Evolutionary conservation across 1,140 invertebrate species (phyloP).

Genomic region (Euwallacea fornicatus): DNA sequence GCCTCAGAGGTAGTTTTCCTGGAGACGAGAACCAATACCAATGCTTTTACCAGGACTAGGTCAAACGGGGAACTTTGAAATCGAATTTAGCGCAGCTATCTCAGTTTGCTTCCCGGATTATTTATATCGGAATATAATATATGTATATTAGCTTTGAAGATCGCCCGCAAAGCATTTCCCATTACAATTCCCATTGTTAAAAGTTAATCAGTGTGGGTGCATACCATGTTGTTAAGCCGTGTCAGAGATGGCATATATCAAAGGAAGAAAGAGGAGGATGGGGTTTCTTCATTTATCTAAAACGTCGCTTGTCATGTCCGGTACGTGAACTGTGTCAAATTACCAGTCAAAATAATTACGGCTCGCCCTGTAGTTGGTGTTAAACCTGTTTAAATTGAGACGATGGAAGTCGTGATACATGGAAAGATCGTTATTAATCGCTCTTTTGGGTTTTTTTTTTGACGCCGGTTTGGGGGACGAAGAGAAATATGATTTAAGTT

Average conservation of each 20-base stretch:
- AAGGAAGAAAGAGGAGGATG: conserved; percentile 8
- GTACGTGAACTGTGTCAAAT: conserved; percentile 23
- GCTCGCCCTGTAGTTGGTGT: neutral
- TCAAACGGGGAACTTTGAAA: neutral
- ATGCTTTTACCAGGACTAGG: neutral
- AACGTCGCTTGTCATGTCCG: conserved; percentile 21
- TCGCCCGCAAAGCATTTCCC: neutral
- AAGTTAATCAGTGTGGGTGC: conserved; percentile 6
- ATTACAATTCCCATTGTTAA: neutral
- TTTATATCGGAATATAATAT: neutral
- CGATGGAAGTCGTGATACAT: neutral
- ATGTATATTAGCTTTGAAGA: neutral
- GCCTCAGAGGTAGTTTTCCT: neutral
- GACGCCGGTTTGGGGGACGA: no score
- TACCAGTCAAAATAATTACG: conserved; percentile 27
- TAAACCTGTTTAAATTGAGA: conserved; percentile 5
- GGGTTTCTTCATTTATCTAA: conserved; percentile 16
- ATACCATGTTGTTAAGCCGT: conserved; percentile 10
- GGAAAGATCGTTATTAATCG: neutral
- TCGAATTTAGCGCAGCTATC: neutral
- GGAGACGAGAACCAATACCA: neutral
- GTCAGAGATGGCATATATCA: conserved; percentile 6
- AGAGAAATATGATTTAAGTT: no score
- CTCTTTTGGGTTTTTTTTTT: neutral
- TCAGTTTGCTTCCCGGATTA: neutral